Conservation (phyloP, 2,113 vertebrate genomes). For the Geothlypis trichas region DNA sequence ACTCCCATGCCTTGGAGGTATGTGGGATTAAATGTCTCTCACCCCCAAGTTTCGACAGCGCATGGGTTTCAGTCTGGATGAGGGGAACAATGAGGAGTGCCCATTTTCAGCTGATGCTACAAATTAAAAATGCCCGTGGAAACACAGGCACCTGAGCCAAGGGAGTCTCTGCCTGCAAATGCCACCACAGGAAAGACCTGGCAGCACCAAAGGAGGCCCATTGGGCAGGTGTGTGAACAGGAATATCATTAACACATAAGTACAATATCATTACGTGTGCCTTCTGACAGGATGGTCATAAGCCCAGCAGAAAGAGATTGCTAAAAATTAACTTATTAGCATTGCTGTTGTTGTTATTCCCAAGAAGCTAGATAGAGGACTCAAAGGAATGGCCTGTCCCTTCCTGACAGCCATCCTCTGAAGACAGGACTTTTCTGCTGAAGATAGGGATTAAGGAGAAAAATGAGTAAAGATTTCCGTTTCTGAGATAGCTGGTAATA, state of each 20-base stretch:
- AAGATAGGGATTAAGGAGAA: slow-evolving; percentile 29
- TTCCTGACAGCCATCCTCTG: background rate
- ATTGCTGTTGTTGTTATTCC: background rate
- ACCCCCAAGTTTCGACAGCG: background rate
- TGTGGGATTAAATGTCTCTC: background rate
- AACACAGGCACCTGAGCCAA: background rate
- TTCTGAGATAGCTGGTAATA: slow-evolving; percentile 59
- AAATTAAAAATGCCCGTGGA: background rate
- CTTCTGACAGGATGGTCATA: background rate
- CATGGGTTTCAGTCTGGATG: background rate
- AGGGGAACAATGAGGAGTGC: background rate
- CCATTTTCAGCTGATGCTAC: background rate
- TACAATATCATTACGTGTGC: background rate
- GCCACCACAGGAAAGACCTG: background rate
- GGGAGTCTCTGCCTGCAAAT: background rate
- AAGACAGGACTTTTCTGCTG: background rate
- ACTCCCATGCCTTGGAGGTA: background rate
- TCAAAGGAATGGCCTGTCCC: background rate
- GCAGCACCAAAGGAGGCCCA: background rate
- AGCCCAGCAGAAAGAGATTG: background rate
- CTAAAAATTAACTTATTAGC: slow-evolving; percentile 30
- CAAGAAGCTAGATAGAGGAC: background rate
- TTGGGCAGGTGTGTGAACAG: background rate
- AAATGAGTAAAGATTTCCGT: slow-evolving; percentile 46
- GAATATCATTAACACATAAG: background rate